These are phyloP conservation scores for Camponotus fellah DNA, from an alignment of 2,888 invertebrate genomes.

Conservation along the genomic window DNA sequence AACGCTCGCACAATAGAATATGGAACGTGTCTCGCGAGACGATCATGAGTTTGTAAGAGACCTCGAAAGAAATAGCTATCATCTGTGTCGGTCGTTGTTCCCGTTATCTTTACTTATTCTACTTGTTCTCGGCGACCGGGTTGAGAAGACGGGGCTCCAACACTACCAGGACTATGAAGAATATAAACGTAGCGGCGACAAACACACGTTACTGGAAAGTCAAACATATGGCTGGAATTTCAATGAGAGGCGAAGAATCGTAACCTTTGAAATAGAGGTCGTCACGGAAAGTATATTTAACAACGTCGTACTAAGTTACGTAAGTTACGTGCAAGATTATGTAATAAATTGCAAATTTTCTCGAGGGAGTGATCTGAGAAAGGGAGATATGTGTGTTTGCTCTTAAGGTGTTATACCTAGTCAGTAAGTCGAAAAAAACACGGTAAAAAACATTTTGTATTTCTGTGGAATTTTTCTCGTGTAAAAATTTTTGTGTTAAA, in stretches of 20 bases:
- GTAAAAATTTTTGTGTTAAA: too few relatives aligned
- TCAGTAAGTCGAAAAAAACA: too few relatives aligned
- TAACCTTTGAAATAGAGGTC: neutral
- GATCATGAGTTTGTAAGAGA: slow-evolving; percentile 21
- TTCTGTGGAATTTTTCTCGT: too few relatives aligned
- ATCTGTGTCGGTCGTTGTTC: slow-evolving; percentile 70
- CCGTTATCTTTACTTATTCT: slow-evolving; percentile 72
- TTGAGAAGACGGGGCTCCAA: slow-evolving; percentile 19
- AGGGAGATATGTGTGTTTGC: too few relatives aligned
- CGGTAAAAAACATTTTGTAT: too few relatives aligned
- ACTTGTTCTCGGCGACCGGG: slow-evolving; percentile 56
- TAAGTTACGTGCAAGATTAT: neutral
- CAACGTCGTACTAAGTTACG: neutral
- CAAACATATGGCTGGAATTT: slow-evolving; percentile 45
- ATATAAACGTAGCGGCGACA: slow-evolving; percentile 24
- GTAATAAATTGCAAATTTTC: neutral
- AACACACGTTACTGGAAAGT: slow-evolving; percentile 28
- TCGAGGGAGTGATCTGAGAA: neutral
- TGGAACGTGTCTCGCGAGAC: slow-evolving; percentile 51
- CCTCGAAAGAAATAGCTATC: slow-evolving; percentile 68
- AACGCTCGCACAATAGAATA: slow-evolving; percentile 64
- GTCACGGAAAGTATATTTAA: neutral
- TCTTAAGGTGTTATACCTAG: too few relatives aligned
- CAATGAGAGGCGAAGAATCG: slow-evolving; percentile 38
- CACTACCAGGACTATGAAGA: slow-evolving; percentile 25